A percentile compares a stretch with the other conserved stretches of the same genome.
Conservation (phyloP, 2,113 vertebrate genomes). For the Pollachius pollachius region DNA sequence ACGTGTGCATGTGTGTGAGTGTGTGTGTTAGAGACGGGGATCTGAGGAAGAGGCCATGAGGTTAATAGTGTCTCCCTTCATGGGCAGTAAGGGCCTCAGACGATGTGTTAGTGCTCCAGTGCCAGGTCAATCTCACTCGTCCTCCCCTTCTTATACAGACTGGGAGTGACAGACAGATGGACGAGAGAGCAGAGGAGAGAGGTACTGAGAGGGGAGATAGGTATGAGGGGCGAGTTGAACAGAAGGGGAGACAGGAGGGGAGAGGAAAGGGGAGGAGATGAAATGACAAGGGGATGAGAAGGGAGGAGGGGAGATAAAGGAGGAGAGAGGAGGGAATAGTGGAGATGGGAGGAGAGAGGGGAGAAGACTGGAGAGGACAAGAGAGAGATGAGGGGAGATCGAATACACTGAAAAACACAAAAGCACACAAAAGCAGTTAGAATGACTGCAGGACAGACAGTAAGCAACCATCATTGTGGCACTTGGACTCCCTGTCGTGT, state of each 20-base stretch:
- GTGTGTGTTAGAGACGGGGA: slow-evolving; percentile 10
- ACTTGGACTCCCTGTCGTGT: neutral
- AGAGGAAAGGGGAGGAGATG: slow-evolving; percentile 5
- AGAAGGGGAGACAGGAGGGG: neutral
- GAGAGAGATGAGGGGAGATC: too few relatives aligned
- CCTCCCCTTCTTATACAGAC: slow-evolving; percentile 61
- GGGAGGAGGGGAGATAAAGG: neutral
- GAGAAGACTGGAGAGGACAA: too few relatives aligned
- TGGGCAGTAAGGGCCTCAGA: slow-evolving; percentile 53
- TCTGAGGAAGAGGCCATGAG: slow-evolving; percentile 47
- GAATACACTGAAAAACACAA: too few relatives aligned
- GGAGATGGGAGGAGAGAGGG: too few relatives aligned
- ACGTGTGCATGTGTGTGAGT: too few relatives aligned
- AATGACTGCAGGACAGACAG: too few relatives aligned
- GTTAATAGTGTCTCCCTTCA: slow-evolving; percentile 67
- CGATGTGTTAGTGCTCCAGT: slow-evolving; percentile 61
- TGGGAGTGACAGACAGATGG: slow-evolving; percentile 48
- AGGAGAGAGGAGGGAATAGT: too few relatives aligned
- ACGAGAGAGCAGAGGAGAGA: too few relatives aligned
- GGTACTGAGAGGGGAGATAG: neutral
- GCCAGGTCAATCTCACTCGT: slow-evolving; percentile 58
- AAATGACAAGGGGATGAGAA: neutral
- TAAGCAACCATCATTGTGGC: too few relatives aligned
- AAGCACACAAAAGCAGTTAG: too few relatives aligned
- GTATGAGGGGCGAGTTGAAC: neutral